Conservation (phyloP, 2,888 invertebrate species). For the Phaedon cochleariae region DNA sequence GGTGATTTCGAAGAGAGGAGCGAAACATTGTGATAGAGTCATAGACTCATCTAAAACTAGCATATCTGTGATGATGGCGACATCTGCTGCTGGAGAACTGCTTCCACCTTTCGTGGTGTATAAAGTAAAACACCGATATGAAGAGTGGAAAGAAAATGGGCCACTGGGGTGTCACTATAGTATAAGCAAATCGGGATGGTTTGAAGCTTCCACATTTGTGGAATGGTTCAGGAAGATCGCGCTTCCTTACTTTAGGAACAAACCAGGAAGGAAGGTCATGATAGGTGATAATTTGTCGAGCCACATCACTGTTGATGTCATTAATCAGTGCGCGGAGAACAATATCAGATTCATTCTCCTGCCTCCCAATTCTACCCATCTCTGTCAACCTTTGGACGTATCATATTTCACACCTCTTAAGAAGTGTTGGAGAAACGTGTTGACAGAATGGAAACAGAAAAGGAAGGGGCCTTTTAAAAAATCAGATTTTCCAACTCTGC, state of each 20-base stretch:
- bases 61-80: slow-evolving; percentile 26
- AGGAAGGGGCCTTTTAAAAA: slow-evolving; percentile 27
- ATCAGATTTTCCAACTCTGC: slow-evolving; percentile 28
- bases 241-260: slow-evolving; percentile 43
- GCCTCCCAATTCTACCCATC: slow-evolving; percentile 48
- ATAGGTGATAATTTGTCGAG: slow-evolving; percentile 52
- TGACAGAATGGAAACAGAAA: slow-evolving; percentile 35
- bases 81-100: slow-evolving; percentile 20
- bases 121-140: too few species aligned
- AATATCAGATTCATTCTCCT: slow-evolving; percentile 49
- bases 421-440: slow-evolving; percentile 36
- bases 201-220: slow-evolving; percentile 39
- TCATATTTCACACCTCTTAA: slow-evolving; percentile 44
- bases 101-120: too few species aligned
- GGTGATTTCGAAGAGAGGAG: slow-evolving; percentile 36
- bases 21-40: slow-evolving; percentile 34
- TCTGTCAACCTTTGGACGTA: slow-evolving; percentile 42
- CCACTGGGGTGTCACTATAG: slow-evolving; percentile 44
- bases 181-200: slow-evolving; percentile 45
- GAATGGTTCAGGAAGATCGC: slow-evolving; percentile 42
- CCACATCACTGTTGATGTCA: slow-evolving; percentile 45
- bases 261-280: slow-evolving; percentile 47
- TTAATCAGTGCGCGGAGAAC: slow-evolving; percentile 47
- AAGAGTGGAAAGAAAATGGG: too few species aligned
- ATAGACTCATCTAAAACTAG: slow-evolving; percentile 40